phyloP scores from a whole-genome alignment of 2,113 vertebrate genomes.

The Jaculus jaculus region DNA sequence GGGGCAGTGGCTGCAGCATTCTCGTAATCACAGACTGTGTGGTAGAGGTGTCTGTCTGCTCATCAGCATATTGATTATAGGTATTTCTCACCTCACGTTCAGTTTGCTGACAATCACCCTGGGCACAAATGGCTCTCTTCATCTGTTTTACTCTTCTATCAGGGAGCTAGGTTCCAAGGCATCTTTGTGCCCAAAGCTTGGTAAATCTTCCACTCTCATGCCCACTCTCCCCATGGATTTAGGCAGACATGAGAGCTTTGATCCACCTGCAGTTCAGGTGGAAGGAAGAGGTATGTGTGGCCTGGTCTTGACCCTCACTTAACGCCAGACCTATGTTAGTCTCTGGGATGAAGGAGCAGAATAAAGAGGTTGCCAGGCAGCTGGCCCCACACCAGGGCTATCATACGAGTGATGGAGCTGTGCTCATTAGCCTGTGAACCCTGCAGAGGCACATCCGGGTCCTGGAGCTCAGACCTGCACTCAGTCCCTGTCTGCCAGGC shows the following conservation, averaged over 20 bases:
- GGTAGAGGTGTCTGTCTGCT: not conserved
- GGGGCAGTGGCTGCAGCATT: not conserved
- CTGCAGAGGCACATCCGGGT: not conserved
- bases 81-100: not conserved
- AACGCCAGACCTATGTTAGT: not conserved
- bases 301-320: too few species aligned
- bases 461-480: not conserved
- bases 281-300: not conserved
- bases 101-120: not conserved
- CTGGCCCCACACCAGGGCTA: not conserved
- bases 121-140: not conserved
- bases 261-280: too few species aligned
- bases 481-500: not conserved
- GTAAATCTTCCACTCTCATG: not conserved
- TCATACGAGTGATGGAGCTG: not conserved
- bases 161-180: not conserved
- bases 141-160: not conserved
- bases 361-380: not conserved
- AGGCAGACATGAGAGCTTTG: too few species aligned
- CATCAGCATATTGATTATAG: not conserved
- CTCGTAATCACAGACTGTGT: not conserved
- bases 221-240: too few species aligned
- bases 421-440: not conserved
- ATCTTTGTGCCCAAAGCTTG: not conserved
- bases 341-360: not conserved